Evolutionary conservation across 2,888 invertebrate species (phyloP), one percentile per base, ranked within the genome.

Genomic region (Temnothorax unifasciatus): DNA sequence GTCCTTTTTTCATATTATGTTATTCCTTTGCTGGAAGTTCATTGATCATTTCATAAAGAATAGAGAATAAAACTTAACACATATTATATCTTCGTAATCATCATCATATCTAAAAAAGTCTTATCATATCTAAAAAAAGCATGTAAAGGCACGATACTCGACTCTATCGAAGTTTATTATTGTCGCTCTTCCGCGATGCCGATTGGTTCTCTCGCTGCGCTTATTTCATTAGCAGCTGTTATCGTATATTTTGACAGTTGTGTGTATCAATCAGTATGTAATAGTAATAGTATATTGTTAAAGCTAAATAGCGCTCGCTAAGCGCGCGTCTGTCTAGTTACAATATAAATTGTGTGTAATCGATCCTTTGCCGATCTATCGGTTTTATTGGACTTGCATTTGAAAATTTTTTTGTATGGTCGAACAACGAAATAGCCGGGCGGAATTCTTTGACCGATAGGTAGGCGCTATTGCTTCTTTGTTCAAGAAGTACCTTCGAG

Each of bases 401-500:
- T n/a, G 47, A 21, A 44, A 79, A 59, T 50, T 64, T 59, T 71
- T 73, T 57, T 34, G 2, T 47, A 54, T 15, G 15, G 25, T 69
- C 15, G n/a, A 68, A 41, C 11, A 44, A 54, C 25, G 41, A 41
- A 77, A 54, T 54, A 77, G 29, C 29, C 21, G 29, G 6, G 54
- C n/a, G 1, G 29, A 77, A 41, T 69, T n/a, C 38, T 38, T 59
- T 25, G n/a, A 25, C n/a, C 5, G 25, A 47, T 68, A 13, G 13
- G 59, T 21, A 52, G 41, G n/a, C 29, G 25, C 47, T 29, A 59
- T 79, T 59, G 59, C 21, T 47, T 59, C 59, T 75, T 59, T 59
- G 79, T 81, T 74, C 79, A 25, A 59, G 38, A 73, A 81, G 18
- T 74, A 15, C 21, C 47, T 59, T 18, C 4, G 34, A 73, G 8